Conservation (phyloP, 2,888 invertebrate species). For the Nomada goodeniana region DNA sequence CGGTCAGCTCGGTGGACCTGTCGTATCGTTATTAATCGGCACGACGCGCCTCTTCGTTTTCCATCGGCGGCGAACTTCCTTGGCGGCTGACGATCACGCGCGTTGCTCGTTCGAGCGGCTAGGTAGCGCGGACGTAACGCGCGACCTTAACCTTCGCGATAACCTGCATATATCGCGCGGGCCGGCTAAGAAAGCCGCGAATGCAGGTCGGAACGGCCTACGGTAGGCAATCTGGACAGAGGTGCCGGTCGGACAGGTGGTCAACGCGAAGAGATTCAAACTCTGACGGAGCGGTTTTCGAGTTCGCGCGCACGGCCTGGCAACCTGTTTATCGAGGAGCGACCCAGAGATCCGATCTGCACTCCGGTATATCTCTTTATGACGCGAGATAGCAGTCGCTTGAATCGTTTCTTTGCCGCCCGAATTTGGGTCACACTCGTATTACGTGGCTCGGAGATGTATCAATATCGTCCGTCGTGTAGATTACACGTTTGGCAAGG, state of each 20-base stretch:
- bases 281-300: neutral
- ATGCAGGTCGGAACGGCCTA: neutral
- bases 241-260: no score
- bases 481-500: no score
- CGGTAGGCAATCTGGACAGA: neutral
- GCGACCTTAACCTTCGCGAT: slow-evolving; percentile 55
- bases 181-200: neutral
- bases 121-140: neutral
- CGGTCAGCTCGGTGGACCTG: no score
- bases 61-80: neutral
- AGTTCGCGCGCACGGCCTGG: neutral
- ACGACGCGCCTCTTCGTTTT: neutral
- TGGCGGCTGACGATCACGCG: neutral
- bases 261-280: neutral
- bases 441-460: no score
- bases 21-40: no score
- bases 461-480: no score
- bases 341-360: neutral
- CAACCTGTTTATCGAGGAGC: neutral
- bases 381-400: no score
- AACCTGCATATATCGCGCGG: slow-evolving; percentile 29
- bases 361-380: no score
- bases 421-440: no score
- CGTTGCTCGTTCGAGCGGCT: neutral
- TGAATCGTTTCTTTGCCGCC: no score